Base-by-base conservation (phyloP, 2,113 vertebrate genomes). In the Myrmecophaga tridactyla region DNA sequence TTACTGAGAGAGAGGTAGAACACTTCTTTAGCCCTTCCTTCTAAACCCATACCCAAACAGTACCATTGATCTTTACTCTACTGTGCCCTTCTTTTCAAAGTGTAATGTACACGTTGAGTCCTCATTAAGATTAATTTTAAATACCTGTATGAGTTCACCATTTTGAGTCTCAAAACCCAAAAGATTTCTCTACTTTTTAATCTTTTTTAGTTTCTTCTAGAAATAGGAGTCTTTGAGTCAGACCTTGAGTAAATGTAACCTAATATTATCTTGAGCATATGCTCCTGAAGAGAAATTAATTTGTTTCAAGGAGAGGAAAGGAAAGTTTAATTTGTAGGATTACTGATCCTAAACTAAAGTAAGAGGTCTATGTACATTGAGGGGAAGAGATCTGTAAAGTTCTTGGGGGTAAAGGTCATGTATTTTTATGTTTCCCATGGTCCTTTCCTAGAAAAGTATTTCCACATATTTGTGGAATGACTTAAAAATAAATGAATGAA, bases 401-500 rank as follows among this genome's bases (percentile, higher is more conserved):
- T 92, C 88, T 93, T 23, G 21, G 90, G 92, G 88, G 46, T 48
- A 90, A 77, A 96, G 90, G 65, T 82, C 82, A 56, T 60, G 56
- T 91, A 69, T 75, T 93, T 92, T 41, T 72, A 41, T 31, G 21
- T 96, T 96, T 96, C 95, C 92, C 92, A 65, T 92, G 83, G 39
- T 51, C 80, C 65, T 43, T 84, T 93, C 65, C 76, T 94, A 94
- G 92, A 93, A 94, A 62, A 95, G 27, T 31, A 56, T 80, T 96
- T 83, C 85, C 84, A 67, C 96, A 93, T 97, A 92, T 91, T 95
- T 95, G 92, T 80, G 80, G 92, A 90, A 65, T 95, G 96, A 95
- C 96, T 92, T 92, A 63, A 86, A 96, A 94, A 91, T 94, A 85
- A 92, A 65, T 95, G 93, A 96, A 92, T 95, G 96, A 95, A 83